Percentiles rank a stretch among this genome's conserved stretches.
phyloP scores from a whole-genome alignment of 2,888 invertebrate genomes.

The Amphimallon solstitiale region DNA sequence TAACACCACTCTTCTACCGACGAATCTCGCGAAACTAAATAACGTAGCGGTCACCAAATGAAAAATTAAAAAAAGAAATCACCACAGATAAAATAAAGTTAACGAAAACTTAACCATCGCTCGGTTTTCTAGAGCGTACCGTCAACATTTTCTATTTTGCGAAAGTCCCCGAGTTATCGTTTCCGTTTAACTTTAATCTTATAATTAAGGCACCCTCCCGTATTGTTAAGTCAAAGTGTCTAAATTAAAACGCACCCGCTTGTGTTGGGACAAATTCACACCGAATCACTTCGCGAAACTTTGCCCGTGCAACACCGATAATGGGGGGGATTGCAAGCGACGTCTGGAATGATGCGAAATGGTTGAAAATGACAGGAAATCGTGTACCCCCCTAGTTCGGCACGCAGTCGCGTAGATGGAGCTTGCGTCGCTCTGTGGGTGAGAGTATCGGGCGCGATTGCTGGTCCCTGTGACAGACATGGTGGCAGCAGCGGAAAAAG shows the following conservation, averaged over 20 bases:
- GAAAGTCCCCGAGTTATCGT: too few relatives aligned
- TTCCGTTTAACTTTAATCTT: too few relatives aligned
- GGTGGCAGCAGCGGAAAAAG: too few relatives aligned
- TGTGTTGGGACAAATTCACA: too few relatives aligned
- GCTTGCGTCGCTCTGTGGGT: not conserved
- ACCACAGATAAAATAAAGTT: not conserved
- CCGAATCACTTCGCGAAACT: too few relatives aligned
- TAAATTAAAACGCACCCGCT: too few relatives aligned
- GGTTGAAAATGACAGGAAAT: too few relatives aligned
- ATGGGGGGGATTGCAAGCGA: too few relatives aligned
- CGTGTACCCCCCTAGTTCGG: slow-evolving; percentile 2
- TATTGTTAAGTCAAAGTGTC: too few relatives aligned
- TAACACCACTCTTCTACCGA: not conserved
- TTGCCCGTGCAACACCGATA: not conserved
- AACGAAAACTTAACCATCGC: slow-evolving; percentile 2
- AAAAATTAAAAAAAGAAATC: not conserved
- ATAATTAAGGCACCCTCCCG: too few relatives aligned
- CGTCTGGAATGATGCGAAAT: not conserved
- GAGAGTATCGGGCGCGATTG: not conserved
- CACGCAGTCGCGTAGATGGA: slow-evolving; percentile 20
- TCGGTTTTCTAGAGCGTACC: not conserved
- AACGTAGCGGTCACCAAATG: slow-evolving; percentile 32
- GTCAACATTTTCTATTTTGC: too few relatives aligned
- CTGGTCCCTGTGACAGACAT: too few relatives aligned
- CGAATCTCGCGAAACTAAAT: slow-evolving; percentile 27